Evolutionary conservation across 2,797 vertebrate genomes (phyloP).

Genomic region (Menidia menidia): DNA sequence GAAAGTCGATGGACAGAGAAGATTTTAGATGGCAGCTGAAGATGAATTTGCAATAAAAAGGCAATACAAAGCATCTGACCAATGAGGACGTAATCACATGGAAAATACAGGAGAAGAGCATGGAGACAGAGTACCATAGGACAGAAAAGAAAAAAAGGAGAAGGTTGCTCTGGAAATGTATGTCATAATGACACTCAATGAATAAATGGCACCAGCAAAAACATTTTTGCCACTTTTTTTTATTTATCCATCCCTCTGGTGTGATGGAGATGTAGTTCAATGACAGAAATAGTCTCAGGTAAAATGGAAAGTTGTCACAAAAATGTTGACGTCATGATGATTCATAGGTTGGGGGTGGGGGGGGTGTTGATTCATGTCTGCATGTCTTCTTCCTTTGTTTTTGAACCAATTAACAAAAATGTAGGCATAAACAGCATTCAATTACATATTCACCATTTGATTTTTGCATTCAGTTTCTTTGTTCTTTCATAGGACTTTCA

Average conservation of each 20-base stretch:
- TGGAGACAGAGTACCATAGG: slow-evolving; percentile 47
- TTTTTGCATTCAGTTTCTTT: too few species aligned
- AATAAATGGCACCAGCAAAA: slow-evolving; percentile 22
- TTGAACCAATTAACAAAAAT: too few species aligned
- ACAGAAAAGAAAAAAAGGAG: slow-evolving; percentile 9
- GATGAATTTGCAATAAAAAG: slow-evolving; percentile 65
- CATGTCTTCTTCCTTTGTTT: too few species aligned
- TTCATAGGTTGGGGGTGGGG: too few species aligned
- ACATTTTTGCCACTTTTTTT: slow-evolving; percentile 24
- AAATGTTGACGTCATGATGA: too few species aligned
- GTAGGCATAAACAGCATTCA: too few species aligned
- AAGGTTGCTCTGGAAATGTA: slow-evolving; percentile 25
- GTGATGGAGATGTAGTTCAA: slow-evolving; percentile 16
- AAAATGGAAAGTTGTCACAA: neutral
- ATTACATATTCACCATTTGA: too few species aligned
- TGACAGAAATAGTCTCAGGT: neutral
- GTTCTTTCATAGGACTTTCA: too few species aligned
- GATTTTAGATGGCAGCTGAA: slow-evolving; percentile 70
- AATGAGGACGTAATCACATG: slow-evolving; percentile 55
- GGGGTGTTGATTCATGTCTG: too few species aligned
- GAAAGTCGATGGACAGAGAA: slow-evolving; percentile 71
- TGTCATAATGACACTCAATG: slow-evolving; percentile 22
- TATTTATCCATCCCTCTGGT: neutral
- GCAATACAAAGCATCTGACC: slow-evolving; percentile 53
- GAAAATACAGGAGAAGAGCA: slow-evolving; percentile 51